Evolutionary conservation across 2,888 invertebrate species (phyloP).

Genomic region (Ornithoptera priamus): DNA sequence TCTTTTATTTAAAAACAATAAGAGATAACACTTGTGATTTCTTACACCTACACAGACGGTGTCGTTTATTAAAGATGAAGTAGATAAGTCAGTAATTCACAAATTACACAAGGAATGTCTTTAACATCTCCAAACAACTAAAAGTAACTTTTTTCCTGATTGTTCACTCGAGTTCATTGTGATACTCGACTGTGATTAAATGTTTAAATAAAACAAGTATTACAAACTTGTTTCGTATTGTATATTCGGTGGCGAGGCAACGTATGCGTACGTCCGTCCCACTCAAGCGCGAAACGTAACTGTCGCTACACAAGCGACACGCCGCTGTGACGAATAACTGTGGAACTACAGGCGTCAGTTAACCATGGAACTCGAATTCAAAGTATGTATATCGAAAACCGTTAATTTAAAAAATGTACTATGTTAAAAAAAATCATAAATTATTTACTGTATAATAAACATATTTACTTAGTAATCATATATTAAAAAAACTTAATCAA

Average conservation of each 20-base stretch:
- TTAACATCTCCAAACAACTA: slow-evolving; percentile 50
- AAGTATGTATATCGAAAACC: slow-evolving; percentile 16
- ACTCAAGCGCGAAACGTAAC: slow-evolving; percentile 57
- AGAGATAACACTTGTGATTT: slow-evolving; percentile 69
- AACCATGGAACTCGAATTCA: slow-evolving; percentile 35
- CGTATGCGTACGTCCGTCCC: slow-evolving; percentile 59
- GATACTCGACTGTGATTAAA: slow-evolving; percentile 40
- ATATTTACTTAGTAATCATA: no score
- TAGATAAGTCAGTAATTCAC: slow-evolving; percentile 49
- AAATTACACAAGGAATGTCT: slow-evolving; percentile 62
- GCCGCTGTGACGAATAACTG: slow-evolving; percentile 45
- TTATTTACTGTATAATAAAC: no score
- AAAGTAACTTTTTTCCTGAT: slow-evolving; percentile 45
- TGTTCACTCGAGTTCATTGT: slow-evolving; percentile 59
- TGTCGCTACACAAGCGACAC: slow-evolving; percentile 66
- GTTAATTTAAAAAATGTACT: slow-evolving; percentile 11
- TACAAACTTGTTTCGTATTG: slow-evolving; percentile 72
- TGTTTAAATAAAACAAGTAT: slow-evolving; percentile 41
- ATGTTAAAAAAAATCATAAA: no score
- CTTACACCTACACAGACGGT: slow-evolving; percentile 62
- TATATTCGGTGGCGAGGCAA: slow-evolving; percentile 39
- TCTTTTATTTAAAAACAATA: slow-evolving; percentile 64
- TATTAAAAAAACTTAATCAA: no score
- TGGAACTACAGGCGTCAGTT: slow-evolving; percentile 55
- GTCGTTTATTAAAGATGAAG: slow-evolving; percentile 62